Percentiles rank a stretch among this genome's conserved stretches.
These are phyloP conservation scores for Stegastes partitus DNA, from an alignment of 2,113 vertebrate genomes.

Conservation along the genomic window DNA sequence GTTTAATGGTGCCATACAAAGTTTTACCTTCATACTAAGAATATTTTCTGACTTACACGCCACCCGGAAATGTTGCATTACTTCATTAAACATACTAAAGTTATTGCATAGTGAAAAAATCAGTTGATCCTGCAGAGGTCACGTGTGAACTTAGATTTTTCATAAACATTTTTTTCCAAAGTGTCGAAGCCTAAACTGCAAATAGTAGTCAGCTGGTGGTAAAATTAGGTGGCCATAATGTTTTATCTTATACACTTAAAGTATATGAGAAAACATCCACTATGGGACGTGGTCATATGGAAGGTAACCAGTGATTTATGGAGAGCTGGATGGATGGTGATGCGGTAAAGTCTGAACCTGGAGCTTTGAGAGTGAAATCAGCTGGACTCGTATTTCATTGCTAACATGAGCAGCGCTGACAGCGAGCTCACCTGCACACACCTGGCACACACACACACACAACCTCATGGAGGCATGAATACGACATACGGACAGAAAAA, in stretches of 20 bases:
- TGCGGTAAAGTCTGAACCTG: constrained; percentile 28
- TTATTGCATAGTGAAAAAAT: too few species aligned
- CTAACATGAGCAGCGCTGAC: constrained; percentile 51
- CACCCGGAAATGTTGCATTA: too few species aligned
- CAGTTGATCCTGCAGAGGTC: too few species aligned
- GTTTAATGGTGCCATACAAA: too few species aligned
- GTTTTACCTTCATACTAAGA: too few species aligned
- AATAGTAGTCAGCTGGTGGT: constrained; percentile 7
- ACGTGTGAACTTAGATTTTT: too few species aligned
- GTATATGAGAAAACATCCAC: constrained; percentile 31
- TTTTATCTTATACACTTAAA: constrained; percentile 50
- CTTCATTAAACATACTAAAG: too few species aligned
- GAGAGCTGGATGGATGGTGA: not conserved
- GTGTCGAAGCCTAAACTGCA: not conserved
- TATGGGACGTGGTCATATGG: not conserved
- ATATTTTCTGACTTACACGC: too few species aligned
- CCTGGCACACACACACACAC: constrained; percentile 6
- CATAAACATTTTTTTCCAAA: too few species aligned
- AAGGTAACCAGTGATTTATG: constrained; percentile 53
- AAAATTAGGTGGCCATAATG: constrained; percentile 33
- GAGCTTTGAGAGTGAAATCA: constrained; percentile 57
- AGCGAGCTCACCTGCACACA: constrained; percentile 67
- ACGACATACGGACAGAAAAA: not conserved
- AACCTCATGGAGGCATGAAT: not conserved
- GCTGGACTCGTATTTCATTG: constrained; percentile 51